Evolutionary conservation across 2,797 vertebrate species (phyloP).

Genomic region (Sebastes taczanowskii): DNA sequence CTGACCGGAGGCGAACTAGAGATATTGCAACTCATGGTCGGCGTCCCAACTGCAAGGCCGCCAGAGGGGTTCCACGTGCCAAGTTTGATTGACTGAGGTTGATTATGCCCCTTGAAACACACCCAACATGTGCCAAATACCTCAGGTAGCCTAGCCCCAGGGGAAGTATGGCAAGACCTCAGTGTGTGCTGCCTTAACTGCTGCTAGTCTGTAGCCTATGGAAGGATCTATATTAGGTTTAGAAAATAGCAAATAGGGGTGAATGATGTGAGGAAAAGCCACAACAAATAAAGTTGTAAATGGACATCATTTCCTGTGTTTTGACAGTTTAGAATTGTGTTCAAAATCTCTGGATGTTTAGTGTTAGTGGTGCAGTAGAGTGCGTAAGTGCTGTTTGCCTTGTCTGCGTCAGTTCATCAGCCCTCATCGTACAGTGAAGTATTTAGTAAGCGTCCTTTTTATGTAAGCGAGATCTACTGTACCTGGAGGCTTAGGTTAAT

Average conservation of each 20-base stretch:
- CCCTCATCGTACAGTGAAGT: background rate
- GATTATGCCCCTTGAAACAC: background rate
- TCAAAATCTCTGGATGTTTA: background rate
- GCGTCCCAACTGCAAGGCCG: background rate
- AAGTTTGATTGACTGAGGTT: background rate
- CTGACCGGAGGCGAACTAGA: background rate
- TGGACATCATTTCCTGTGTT: background rate
- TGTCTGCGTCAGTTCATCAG: slow-evolving; percentile 1
- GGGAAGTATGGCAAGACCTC: background rate
- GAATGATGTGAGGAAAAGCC: background rate
- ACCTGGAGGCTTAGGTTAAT: slow-evolving; percentile 14
- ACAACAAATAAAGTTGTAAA: background rate
- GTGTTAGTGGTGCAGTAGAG: background rate
- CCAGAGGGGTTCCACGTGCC: background rate
- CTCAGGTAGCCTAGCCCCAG: background rate
- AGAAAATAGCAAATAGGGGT: background rate
- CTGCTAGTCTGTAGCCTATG: background rate
- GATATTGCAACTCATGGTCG: background rate
- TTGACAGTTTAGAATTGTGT: background rate
- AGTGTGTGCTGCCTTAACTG: background rate
- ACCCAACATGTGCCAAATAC: background rate
- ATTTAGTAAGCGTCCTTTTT: background rate
- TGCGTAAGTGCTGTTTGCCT: background rate
- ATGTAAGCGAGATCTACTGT: slow-evolving; percentile 11
- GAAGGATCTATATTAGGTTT: background rate